These are phyloP conservation scores for Tringa solitaria DNA, from an alignment of 2,113 vertebrate genomes.

Conservation along the genomic window DNA sequence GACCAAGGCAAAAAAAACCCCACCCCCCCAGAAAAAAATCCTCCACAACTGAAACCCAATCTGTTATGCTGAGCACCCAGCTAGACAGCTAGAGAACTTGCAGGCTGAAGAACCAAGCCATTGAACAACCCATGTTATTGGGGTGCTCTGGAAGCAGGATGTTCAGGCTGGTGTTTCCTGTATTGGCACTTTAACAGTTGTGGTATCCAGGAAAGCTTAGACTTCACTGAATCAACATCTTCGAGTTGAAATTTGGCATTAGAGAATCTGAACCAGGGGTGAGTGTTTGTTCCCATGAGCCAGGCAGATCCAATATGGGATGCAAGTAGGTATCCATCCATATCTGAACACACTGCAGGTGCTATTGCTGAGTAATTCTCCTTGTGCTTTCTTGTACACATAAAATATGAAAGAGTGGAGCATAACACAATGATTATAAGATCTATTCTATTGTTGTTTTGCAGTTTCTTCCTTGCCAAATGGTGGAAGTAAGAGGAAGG, in stretches of 20 bases:
- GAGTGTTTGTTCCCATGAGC: background rate
- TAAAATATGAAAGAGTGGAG: background rate
- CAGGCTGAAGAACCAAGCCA: background rate
- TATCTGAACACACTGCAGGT: background rate
- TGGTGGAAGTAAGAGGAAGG: background rate
- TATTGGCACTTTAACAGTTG: background rate
- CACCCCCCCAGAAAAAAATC: background rate
- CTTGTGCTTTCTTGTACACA: background rate
- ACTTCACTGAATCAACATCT: background rate
- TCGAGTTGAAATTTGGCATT: background rate
- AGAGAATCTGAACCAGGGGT: background rate
- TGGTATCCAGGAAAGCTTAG: background rate
- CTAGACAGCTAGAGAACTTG: background rate
- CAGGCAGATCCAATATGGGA: background rate
- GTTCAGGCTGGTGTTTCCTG: background rate
- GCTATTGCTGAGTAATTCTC: background rate
- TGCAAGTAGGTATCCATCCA: background rate
- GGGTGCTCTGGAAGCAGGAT: background rate
- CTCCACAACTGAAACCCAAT: background rate
- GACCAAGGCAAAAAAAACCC: background rate
- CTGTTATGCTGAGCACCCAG: accelerated
- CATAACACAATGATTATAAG: background rate
- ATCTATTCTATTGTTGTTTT: background rate
- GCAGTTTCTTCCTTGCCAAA: background rate
- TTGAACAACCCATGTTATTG: background rate